Evolutionary conservation across 2,888 invertebrate species (phyloP).

Genomic region (Clitarchus hookeri): DNA sequence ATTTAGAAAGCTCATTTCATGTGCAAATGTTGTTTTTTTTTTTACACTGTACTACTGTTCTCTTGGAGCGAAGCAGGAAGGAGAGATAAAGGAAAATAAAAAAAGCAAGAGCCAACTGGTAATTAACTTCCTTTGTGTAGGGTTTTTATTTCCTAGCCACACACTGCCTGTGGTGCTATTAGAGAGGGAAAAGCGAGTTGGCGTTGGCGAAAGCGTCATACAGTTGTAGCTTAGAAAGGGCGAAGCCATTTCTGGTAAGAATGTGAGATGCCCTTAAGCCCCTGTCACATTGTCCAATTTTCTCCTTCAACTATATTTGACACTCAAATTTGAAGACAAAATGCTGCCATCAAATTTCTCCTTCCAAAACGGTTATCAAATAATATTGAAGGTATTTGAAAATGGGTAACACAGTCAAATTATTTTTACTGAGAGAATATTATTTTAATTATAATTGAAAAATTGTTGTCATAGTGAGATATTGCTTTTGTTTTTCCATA

Average conservation of each 20-base stretch:
- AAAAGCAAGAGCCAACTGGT: not conserved
- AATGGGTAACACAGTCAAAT: no score
- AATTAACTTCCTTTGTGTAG: not conserved
- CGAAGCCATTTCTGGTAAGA: not conserved
- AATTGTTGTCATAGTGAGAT: no score
- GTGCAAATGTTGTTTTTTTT: not conserved
- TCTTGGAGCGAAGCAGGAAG: not conserved
- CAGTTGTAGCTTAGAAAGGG: not conserved
- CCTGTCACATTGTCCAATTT: no score
- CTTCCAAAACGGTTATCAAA: no score
- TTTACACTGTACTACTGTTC: conserved; percentile 1
- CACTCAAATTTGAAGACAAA: no score
- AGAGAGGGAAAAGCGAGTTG: not conserved
- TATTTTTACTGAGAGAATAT: no score
- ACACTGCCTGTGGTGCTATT: not conserved
- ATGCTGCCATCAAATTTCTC: no score
- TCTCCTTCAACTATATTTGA: no score
- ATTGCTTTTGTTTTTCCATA: no score
- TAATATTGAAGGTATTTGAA: no score
- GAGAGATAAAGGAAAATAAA: not conserved
- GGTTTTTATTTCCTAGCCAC: not conserved
- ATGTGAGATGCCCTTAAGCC: not conserved
- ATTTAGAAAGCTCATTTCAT: not conserved
- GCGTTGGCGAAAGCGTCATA: not conserved
- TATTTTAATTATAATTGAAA: no score